Base-by-base conservation (phyloP, 2,888 invertebrate genomes). In the Athrips mouffetella region DNA sequence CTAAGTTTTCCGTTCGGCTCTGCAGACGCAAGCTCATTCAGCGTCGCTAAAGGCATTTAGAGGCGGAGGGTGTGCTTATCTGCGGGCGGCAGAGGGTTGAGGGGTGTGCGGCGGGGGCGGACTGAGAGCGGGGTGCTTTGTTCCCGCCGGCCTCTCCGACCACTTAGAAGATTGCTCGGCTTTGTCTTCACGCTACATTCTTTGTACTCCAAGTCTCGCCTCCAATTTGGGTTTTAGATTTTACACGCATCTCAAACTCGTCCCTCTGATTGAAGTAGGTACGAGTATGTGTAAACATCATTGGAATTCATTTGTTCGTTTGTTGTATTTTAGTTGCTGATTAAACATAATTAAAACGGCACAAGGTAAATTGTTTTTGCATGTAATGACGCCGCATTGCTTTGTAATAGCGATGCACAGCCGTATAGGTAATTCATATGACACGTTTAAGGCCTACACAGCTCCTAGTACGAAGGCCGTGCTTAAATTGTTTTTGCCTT, bases 101-200 rank as follows among this genome's bases (percentile, higher is more conserved):
- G 66, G 61, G 46, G 52, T 33, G 21, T 6, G 30, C 21, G 31
- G 37, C 45, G 55, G 50, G 52, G 60, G 65, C 62, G 63, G 58
- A 69, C 44, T 54, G 65, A 58, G 70, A n/a, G 42, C 29, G 29
- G 27, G 42, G 75, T 37, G 37, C 73, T 79, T 82, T 80, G 75
- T 79, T 74, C 76, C 60, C 73, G 63, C 66, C 70, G 67, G 70
- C 72, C 73, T 76, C 77, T 73, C 73, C 73, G 64, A 78, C 80
- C 86, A 85, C 85, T 85, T 85, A 84, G 80, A 79, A 83, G 79
- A 86, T 86, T 85, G 80, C 78, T 72, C 66, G 71, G 71, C 77
- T 77, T 81, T 83, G 80, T 84, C 79, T 80, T 76, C 68, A 61
- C 69, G 65, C 70, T 71, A 76, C 71, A 76, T 76, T 79, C 76